Evolutionary conservation across 2,113 vertebrate species (phyloP).

Genomic region (Spea bombifrons): DNA sequence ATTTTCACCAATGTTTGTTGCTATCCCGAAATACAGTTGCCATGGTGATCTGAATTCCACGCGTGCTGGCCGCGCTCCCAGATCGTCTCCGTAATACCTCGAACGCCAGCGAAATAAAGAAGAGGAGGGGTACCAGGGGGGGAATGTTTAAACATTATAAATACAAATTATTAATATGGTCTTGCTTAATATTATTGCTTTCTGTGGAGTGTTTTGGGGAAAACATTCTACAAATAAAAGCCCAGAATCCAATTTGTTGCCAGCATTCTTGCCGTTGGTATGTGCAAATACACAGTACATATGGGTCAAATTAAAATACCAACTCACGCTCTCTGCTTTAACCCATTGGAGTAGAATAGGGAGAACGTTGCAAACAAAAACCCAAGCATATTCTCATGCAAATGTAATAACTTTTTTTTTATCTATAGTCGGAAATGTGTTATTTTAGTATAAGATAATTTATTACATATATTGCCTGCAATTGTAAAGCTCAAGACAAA

Average conservation of each 20-base stretch:
- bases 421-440: too few species aligned
- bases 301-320: conserved; percentile 46
- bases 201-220: conserved; percentile 26
- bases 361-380: background rate
- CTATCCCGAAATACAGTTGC: conserved; percentile 57
- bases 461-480: too few species aligned
- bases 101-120: conserved; percentile 41
- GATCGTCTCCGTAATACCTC: conserved; percentile 56
- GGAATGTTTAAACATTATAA: conserved; percentile 41
- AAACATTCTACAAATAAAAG: conserved; percentile 10
- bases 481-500: too few species aligned
- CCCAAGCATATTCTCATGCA: too few species aligned
- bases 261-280: conserved; percentile 27
- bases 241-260: conserved; percentile 11
- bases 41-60: conserved; percentile 64
- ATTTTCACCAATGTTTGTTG: conserved; percentile 64
- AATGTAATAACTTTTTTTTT: too few species aligned
- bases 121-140: conserved; percentile 7
- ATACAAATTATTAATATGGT: conserved; percentile 39
- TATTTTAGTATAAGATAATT: too few species aligned
- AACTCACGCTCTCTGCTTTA: conserved; percentile 24
- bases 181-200: conserved; percentile 19
- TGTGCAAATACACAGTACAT: conserved; percentile 30
- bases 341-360: conserved; percentile 14
- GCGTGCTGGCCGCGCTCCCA: conserved; percentile 57